A percentile compares a stretch with the other conserved stretches of the same genome.
These are phyloP conservation scores for Cryptotis parvus DNA, from an alignment of 2,113 vertebrate species.

Conservation along the genomic window DNA sequence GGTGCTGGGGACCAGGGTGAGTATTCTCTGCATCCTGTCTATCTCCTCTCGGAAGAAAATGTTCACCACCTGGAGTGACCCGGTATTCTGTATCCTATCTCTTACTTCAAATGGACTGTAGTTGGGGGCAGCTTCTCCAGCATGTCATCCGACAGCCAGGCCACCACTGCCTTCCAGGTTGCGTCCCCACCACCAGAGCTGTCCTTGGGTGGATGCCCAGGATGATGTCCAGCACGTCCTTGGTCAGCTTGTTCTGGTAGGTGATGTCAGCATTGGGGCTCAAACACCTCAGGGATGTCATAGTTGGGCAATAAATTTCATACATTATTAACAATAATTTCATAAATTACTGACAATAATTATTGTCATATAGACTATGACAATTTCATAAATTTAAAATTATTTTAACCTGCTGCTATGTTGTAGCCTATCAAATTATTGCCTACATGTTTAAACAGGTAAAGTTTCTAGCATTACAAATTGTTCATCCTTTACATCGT, in stretches of 20 bases:
- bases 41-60: slow-evolving; percentile 97
- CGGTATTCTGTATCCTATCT: slow-evolving; percentile 93
- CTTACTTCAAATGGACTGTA: slow-evolving; percentile 94
- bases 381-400: not conserved
- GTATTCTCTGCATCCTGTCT: slow-evolving; percentile 94
- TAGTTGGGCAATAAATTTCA: slow-evolving; percentile 93
- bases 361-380: too few species aligned
- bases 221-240: slow-evolving; percentile 93
- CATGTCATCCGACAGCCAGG: slow-evolving; percentile 94
- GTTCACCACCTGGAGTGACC: slow-evolving; percentile 95
- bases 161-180: slow-evolving; percentile 93
- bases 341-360: too few species aligned
- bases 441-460: not conserved
- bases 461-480: not conserved
- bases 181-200: slow-evolving; percentile 92
- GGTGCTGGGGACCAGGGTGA: slow-evolving; percentile 92
- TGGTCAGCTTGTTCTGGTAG: slow-evolving; percentile 96
- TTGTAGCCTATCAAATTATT: not conserved
- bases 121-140: slow-evolving; percentile 93
- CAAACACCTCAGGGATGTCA: slow-evolving; percentile 96
- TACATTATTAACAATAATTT: too few species aligned
- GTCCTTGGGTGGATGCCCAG: slow-evolving; percentile 97
- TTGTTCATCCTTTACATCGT: not conserved
- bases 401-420: not conserved
- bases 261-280: slow-evolving; percentile 96